Percentiles rank a stretch among this genome's conserved stretches.
phyloP scores from a whole-genome alignment of 2,888 invertebrate genomes.

The Drosophila melanosoma region DNA sequence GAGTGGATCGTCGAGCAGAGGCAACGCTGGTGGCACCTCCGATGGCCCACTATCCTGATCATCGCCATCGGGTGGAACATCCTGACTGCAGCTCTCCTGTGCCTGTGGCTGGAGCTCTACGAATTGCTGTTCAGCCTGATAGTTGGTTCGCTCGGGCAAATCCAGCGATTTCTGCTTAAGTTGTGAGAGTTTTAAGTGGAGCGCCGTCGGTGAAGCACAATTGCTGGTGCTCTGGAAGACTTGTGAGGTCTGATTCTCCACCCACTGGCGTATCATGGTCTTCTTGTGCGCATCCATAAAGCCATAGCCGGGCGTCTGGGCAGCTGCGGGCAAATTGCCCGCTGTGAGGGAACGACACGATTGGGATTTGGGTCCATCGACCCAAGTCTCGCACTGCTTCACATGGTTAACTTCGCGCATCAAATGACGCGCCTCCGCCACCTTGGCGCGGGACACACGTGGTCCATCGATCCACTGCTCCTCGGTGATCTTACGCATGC shows the following conservation, averaged over 20 bases:
- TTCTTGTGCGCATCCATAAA: constrained; percentile 97
- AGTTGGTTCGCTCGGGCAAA: constrained; percentile 60
- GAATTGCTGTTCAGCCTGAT: constrained; percentile 85
- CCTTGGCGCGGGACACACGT: constrained; percentile 92
- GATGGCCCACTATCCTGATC: constrained; percentile 93
- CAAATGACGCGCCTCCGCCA: constrained; percentile 92
- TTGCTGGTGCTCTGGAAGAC: constrained; percentile 87
- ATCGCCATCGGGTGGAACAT: constrained; percentile 86
- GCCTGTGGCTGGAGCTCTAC: constrained; percentile 36
- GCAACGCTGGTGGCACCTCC: constrained; percentile 92
- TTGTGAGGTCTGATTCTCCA: constrained; percentile 94
- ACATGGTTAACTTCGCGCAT: constrained; percentile 91
- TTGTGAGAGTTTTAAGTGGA: constrained; percentile 86
- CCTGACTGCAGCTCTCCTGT: constrained; percentile 43
- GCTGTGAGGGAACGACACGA: constrained; percentile 85
- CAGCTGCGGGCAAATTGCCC: constrained; percentile 81
- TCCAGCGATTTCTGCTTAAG: constrained; percentile 86
- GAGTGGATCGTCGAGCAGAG: constrained; percentile 91
- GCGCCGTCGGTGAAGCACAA: constrained; percentile 85
- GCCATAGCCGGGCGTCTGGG: constrained; percentile 88
- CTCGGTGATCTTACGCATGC: constrained; percentile 87
- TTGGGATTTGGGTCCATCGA: constrained; percentile 95
- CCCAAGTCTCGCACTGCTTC: constrained; percentile 96
- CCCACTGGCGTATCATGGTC: constrained; percentile 97
- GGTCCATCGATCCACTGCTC: constrained; percentile 99